These are phyloP conservation scores for Pagrus major DNA, from an alignment of 2,113 vertebrate species.

Conservation along the genomic window DNA sequence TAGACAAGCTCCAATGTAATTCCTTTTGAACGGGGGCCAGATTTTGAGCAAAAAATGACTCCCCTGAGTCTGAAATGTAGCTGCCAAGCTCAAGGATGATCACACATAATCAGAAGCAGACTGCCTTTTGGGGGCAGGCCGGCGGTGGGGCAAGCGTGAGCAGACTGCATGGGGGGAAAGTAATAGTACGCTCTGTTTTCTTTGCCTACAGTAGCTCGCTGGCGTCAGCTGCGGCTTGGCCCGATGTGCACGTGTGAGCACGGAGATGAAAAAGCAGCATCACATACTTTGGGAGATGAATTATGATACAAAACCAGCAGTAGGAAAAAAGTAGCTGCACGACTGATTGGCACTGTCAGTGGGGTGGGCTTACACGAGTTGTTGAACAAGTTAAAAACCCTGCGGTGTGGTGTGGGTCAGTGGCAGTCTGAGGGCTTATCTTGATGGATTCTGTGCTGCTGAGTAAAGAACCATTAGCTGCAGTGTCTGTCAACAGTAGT, in stretches of 20 bases:
- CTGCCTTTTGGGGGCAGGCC: slow-evolving; percentile 52
- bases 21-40: slow-evolving; percentile 73
- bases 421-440: slow-evolving; percentile 69
- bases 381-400: slow-evolving; percentile 59
- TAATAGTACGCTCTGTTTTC: slow-evolving; percentile 79
- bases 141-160: slow-evolving; percentile 58
- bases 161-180: slow-evolving; percentile 69
- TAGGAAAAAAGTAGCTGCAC: slow-evolving; percentile 61
- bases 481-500: slow-evolving; percentile 65
- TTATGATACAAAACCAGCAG: slow-evolving; percentile 66
- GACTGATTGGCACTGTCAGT: slow-evolving; percentile 68
- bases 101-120: slow-evolving; percentile 84
- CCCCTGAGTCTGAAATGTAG: slow-evolving; percentile 71
- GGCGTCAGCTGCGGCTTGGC: slow-evolving; percentile 81
- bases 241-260: slow-evolving; percentile 71
- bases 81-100: slow-evolving; percentile 77
- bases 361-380: slow-evolving; percentile 38
- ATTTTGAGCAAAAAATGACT: slow-evolving; percentile 50
- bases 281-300: slow-evolving; percentile 74
- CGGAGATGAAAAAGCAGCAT: slow-evolving; percentile 79
- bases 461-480: slow-evolving; percentile 65
- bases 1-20: slow-evolving; percentile 74
- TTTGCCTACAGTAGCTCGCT: slow-evolving; percentile 82
- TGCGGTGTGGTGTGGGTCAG: slow-evolving; percentile 65
- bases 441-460: slow-evolving; percentile 77